Conservation (phyloP, 2,797 vertebrate species). For the Xiphophorus birchmanni region DNA sequence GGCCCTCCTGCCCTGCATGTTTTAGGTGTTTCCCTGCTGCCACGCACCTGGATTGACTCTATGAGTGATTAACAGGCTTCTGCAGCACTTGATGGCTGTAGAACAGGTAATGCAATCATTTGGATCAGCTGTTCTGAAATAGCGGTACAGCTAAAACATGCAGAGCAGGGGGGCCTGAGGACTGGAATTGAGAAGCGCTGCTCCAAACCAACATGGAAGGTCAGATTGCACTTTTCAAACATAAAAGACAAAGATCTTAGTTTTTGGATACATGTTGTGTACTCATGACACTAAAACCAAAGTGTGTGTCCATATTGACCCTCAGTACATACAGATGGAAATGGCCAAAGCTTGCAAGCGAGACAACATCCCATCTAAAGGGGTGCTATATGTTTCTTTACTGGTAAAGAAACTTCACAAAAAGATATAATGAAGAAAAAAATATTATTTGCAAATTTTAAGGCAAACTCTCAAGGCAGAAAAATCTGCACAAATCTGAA, state of each 20-base stretch:
- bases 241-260: not conserved
- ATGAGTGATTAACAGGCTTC: no score
- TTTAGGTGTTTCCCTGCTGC: no score
- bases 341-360: not conserved
- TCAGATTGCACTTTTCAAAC: not conserved
- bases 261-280: not conserved
- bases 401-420: not conserved
- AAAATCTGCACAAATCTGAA: not conserved
- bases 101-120: no score
- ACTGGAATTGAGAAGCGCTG: no score
- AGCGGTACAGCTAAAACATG: no score
- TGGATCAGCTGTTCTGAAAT: no score
- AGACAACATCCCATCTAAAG: not conserved
- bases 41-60: no score
- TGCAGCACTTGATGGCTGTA: no score
- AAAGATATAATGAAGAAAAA: not conserved
- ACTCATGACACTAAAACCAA: not conserved
- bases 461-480: not conserved
- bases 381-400: not conserved
- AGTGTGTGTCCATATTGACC: not conserved
- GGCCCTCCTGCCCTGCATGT: no score
- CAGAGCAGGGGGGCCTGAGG: no score
- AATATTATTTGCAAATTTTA: not conserved
- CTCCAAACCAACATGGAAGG: not conserved
- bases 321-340: not conserved